Base-by-base conservation (phyloP, 2,113 vertebrate genomes). In the Dromaius novaehollandiae region DNA sequence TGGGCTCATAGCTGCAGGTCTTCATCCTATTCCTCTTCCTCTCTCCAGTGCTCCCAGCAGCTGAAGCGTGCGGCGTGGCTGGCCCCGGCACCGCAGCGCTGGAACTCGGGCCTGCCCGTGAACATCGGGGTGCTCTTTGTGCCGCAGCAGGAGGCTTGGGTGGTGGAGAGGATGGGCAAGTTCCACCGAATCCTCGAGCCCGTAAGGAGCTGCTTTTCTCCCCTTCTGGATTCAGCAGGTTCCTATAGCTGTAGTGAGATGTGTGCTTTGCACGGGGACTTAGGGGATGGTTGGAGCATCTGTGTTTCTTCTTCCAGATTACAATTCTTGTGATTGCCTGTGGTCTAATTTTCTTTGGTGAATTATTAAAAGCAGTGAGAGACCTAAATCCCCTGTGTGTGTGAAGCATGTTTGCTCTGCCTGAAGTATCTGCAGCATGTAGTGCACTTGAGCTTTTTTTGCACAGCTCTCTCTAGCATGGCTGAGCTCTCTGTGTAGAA, bases 81-180 rank as follows among this genome's bases (percentile, higher is more conserved):
- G 9, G 96, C 94, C 16, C 96, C 97, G 1, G 97, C 94, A 63
- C 98, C 98, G 3, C 96, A 94, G 97, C 97, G 99, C 93, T 98
- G 98, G 97, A 98, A 98, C 4, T 98, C 98, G 0, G 94, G 98
- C 73, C 96, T 99, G 50, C 99, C 99, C 51, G 86, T 99, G 97
- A 99, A 99, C 98, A 99, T 99, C 0, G 97, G 99, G 86, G 95
- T 99, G 30, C 98, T 99, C 75, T 99, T 99, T 69, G 99, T 99
- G 80, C 99, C 99, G 0, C 99, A 99, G 90, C 99, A 99, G 96
- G 99, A 99, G 87, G 99, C 99, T 79, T 99, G 99, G 99, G 99
- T 99, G 94, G 99, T 99, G 95, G 99, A 99, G 97, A 98, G 99
- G 89, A 99, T 99, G 99, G 99, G 99, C 51, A 98, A 98, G 82